Evolutionary conservation across 2,888 invertebrate species (phyloP).

Genomic region (Mythimna vitellina): DNA sequence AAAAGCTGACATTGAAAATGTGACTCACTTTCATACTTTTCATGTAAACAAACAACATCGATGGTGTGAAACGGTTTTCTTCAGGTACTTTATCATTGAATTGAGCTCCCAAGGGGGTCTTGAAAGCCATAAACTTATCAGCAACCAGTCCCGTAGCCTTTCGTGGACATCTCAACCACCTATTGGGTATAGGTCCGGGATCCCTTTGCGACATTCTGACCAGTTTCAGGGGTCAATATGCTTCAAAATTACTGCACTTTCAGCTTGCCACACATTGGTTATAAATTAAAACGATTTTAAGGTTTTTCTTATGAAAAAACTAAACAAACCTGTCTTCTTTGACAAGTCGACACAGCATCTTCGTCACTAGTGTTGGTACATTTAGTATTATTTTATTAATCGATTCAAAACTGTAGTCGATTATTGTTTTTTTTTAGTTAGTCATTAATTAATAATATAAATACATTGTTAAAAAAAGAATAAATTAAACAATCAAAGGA

Average conservation of each 20-base stretch:
- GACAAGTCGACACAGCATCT: conserved; percentile 64
- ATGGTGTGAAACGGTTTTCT: conserved; percentile 95
- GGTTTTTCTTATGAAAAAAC: conserved; percentile 41
- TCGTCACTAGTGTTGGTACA: conserved; percentile 20
- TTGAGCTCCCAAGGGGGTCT: conserved; percentile 96
- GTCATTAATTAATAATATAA: too few relatives aligned
- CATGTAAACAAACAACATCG: conserved; percentile 96
- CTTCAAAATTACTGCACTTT: conserved; percentile 48
- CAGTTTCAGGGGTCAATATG: conserved; percentile 43
- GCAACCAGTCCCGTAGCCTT: conserved; percentile 94
- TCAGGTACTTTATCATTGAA: conserved; percentile 97
- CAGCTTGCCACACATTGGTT: conserved; percentile 53
- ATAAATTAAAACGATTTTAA: conserved; percentile 29
- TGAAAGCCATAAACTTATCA: conserved; percentile 97
- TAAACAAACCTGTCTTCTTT: conserved; percentile 52
- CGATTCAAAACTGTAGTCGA: conserved; percentile 5
- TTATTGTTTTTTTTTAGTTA: neutral
- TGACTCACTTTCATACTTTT: conserved; percentile 93
- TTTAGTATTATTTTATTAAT: neutral
- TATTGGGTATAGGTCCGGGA: conserved; percentile 93
- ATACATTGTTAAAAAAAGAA: too few relatives aligned
- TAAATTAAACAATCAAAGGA: too few relatives aligned
- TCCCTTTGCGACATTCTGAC: conserved; percentile 81
- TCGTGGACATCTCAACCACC: conserved; percentile 97
- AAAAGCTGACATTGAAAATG: conserved; percentile 34